Evolutionary conservation across 2,797 vertebrate species (phyloP).

Genomic region (Capromys pilorides): DNA sequence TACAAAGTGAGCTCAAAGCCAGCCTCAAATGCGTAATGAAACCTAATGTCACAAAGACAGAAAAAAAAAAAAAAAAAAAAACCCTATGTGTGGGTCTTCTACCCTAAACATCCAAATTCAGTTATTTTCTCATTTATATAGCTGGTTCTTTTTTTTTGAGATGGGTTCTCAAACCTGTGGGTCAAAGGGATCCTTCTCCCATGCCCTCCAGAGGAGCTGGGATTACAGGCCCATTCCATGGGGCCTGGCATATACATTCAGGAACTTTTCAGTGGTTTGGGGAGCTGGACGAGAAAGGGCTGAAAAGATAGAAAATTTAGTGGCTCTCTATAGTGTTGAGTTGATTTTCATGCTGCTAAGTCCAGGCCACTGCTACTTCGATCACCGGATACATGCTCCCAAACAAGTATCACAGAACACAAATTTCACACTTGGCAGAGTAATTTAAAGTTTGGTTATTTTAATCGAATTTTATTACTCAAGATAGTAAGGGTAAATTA

Average conservation of each 20-base stretch:
- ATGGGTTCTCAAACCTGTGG: background rate
- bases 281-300: background rate
- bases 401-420: slow-evolving; percentile 50
- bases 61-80: background rate
- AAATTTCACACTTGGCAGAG: slow-evolving; percentile 57
- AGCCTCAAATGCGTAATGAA: background rate
- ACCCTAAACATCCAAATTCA: background rate
- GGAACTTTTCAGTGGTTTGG: background rate
- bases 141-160: background rate
- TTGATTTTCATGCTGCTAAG: background rate
- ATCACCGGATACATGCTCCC: background rate
- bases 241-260: background rate
- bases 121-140: background rate
- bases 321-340: background rate
- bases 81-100: background rate
- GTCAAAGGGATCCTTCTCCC: background rate
- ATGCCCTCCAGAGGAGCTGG: background rate
- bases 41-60: background rate
- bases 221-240: background rate
- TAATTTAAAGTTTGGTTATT: slow-evolving; percentile 66
- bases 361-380: background rate
- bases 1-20: background rate
- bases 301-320: background rate
- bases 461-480: slow-evolving; percentile 70
- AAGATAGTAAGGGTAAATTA: slow-evolving; percentile 57